Evolutionary conservation across 2,113 vertebrate species (phyloP), one percentile per base, ranked within the genome.

Genomic region (Rhipidura dahli): DNA sequence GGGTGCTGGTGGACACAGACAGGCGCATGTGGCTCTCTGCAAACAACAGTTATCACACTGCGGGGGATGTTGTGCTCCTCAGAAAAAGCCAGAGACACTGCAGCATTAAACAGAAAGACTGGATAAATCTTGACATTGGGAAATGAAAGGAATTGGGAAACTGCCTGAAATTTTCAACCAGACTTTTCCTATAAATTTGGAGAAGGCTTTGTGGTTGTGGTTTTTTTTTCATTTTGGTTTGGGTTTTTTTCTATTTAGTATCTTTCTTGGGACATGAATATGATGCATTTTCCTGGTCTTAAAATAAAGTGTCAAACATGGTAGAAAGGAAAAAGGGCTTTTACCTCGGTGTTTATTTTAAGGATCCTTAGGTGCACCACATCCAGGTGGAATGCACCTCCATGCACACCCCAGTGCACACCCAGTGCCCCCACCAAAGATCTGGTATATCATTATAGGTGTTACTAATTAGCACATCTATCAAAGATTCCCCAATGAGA

Each of bases 21-120:
- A 99, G 60, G 1, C 9, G n/a, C 76, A 98, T 81, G 6, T 7
- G 86, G 64, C 97, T 98, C 86, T 97, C 99, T 99, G 90, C 53
- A 59, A 95, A 83, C 72, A 61, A 96, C 14, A 96, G 63, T 33
- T 15, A 91, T 22, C 24, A 1, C 0, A 0, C 13, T 45, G n/a
- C 44, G 31, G 39, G 57, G 69, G 79, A 57, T 3, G 2, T 9
- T 13, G 35, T 4, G 13, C 8, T 49, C 33, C 68, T 47, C 44
- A 3, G 42, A 50, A 21, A 63, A 76, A 93, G 81, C 6, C 61
- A 93, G 77, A 61, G 31, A 4, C 30, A 56, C 51, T 37, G 14
- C 27, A 13, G 26, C 28, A 7, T 51, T 79, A 75, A 45, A 60
- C 4, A 14, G 60, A 30, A 50, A 35, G 31, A 19, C 20, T 17